These are phyloP conservation scores for Drosophila neocordata DNA, from an alignment of 1,140 invertebrate species.

Conservation along the genomic window DNA sequence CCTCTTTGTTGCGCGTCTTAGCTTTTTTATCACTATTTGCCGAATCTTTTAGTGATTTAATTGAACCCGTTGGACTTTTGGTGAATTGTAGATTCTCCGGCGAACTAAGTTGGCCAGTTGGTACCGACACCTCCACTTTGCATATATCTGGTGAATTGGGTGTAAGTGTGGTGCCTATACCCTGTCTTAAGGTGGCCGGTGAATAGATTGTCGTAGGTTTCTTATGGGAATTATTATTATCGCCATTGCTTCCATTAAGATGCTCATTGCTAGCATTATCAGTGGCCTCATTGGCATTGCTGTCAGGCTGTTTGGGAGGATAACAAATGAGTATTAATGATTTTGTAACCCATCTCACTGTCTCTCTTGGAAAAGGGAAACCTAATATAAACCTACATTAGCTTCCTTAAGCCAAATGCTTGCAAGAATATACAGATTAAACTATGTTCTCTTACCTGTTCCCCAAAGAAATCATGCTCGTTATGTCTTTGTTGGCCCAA, in stretches of 20 bases:
- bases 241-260: conserved; percentile 38
- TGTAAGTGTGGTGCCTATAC: conserved; percentile 75
- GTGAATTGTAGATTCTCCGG: conserved; percentile 76
- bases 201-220: conserved; percentile 72
- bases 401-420: too few species aligned
- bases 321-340: background rate
- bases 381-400: too few species aligned
- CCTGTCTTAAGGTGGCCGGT: conserved; percentile 76
- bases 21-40: conserved; percentile 76
- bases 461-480: conserved; percentile 94
- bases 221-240: conserved; percentile 62
- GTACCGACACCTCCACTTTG: conserved; percentile 67
- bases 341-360: too few species aligned
- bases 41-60: conserved; percentile 78
- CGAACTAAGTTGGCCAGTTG: conserved; percentile 49
- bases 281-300: conserved; percentile 63
- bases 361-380: too few species aligned
- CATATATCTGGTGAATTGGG: conserved; percentile 77
- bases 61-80: conserved; percentile 80
- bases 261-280: conserved; percentile 41
- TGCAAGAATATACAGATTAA: too few species aligned
- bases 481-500: conserved; percentile 94
- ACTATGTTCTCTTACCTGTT: conserved; percentile 84
- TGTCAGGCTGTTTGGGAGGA: conserved; percentile 34
- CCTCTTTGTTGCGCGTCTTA: conserved; percentile 81